These are phyloP conservation scores for Bradynema listronoti DNA, from an alignment of 1,140 invertebrate genomes.

Conservation along the genomic window DNA sequence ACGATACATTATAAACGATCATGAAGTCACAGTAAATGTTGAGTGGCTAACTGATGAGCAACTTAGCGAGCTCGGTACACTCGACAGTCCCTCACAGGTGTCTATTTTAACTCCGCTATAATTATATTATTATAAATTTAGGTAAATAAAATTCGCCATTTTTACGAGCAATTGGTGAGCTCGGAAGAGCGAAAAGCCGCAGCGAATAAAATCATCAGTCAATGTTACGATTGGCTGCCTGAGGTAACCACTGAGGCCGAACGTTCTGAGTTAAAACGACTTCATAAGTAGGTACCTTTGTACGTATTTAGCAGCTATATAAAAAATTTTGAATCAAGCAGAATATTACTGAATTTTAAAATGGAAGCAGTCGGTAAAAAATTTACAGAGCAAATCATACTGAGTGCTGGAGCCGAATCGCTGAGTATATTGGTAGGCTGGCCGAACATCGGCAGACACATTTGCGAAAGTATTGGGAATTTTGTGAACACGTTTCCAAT, in stretches of 20 bases:
- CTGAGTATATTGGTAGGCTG: slow-evolving; percentile 13
- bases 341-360: too few relatives aligned
- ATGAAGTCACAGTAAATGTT: slow-evolving; percentile 10
- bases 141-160: slow-evolving; percentile 10
- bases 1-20: slow-evolving; percentile 1
- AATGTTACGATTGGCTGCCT: slow-evolving; percentile 34
- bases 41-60: slow-evolving; percentile 26
- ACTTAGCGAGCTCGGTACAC: slow-evolving; percentile 17
- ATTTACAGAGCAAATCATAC: slow-evolving; percentile 16
- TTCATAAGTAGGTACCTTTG: neutral
- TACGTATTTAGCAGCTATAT: neutral
- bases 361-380: too few relatives aligned
- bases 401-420: slow-evolving; percentile 24
- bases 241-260: slow-evolving; percentile 25
- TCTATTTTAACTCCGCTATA: too few relatives aligned
- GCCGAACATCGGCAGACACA: slow-evolving; percentile 23
- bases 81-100: slow-evolving; percentile 1
- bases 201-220: slow-evolving; percentile 22
- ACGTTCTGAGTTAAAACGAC: neutral
- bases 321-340: too few relatives aligned
- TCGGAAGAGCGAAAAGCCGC: slow-evolving; percentile 1
- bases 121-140: too few relatives aligned
- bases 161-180: slow-evolving; percentile 15
- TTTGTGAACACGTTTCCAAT: slow-evolving; percentile 27
- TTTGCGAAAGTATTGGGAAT: slow-evolving; percentile 25